Conservation (phyloP, 2,888 invertebrate genomes). For the Himalopsyche tibetana region DNA sequence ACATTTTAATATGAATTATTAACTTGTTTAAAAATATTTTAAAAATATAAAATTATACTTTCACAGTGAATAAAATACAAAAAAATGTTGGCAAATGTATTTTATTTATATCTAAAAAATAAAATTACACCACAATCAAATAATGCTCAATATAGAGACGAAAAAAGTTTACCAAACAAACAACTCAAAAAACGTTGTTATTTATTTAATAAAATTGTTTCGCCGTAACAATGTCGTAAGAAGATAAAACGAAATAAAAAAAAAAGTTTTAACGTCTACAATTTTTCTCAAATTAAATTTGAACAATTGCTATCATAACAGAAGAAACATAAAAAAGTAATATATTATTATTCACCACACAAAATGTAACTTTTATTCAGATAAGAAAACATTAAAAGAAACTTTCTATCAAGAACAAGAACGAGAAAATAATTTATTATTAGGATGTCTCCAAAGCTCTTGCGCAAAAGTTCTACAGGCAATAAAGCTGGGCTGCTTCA, state of each 20-base stretch:
- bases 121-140: neutral
- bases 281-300: constrained; percentile 42
- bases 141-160: too few relatives aligned
- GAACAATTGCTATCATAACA: constrained; percentile 37
- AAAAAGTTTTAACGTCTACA: neutral
- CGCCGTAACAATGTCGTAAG: constrained; percentile 12
- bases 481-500: constrained; percentile 35
- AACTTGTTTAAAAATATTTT: too few relatives aligned
- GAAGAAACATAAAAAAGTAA: constrained; percentile 41
- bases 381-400: constrained; percentile 42
- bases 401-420: constrained; percentile 42
- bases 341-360: constrained; percentile 43
- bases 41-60: too few relatives aligned
- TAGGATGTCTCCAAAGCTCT: constrained; percentile 43
- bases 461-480: constrained; percentile 36
- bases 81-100: too few relatives aligned
- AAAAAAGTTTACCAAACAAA: neutral
- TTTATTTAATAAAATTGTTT: constrained; percentile 32
- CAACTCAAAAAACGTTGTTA: neutral
- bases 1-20: too few relatives aligned
- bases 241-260: constrained; percentile 21
- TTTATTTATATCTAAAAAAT: too few relatives aligned
- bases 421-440: constrained; percentile 42
- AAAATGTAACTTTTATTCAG: constrained; percentile 37
- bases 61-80: too few relatives aligned